Base-by-base conservation (phyloP, 37 sponge, comb jelly and placozoan species). In the Ianthella basta region DNA sequence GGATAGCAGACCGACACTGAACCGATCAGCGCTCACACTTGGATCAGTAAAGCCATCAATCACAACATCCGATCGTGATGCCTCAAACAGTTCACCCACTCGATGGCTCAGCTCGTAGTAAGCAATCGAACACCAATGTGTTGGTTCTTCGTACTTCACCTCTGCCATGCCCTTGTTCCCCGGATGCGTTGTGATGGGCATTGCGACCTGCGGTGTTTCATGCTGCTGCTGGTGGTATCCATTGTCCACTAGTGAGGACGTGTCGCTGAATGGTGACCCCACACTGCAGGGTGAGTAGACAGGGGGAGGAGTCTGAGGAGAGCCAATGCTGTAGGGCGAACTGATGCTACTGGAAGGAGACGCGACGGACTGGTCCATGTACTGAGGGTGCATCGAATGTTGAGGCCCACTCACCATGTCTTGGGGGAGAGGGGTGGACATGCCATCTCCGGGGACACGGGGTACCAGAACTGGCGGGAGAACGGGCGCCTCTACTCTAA, bases 21-120 rank as follows among this genome's bases (percentile, higher is more conserved):
- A 88, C n/a, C 88, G 82, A 55, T 59, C 88, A 21, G 67, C 68
- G 38, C 72, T 88, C 57, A 55, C 54, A 56, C 79, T 83, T 1
- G 88, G 88, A 35, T 88, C 88, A 41, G 88, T 88, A 56, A 83
- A 88, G 0, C 88, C 88, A 36, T 88, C 88, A 0, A 88, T 82
- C 21, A 68, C 61, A 21, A 88, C 66, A 67, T 56, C 72, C 23
- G 54, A 59, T 32, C 80, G 61, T 14, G 78, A 63, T 20, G 81
- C 81, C 21, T 80, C 27, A 80, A 80, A 80, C 16, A 25, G 23
- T 36, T 88, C 88, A 16, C 88, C 88, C 14, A 88, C 80, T 29
- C 68, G 72, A 5, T 16, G 15, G 32, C 72, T 81, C 15, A 88
- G 88, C 67, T 88, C 88, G 36, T 81, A 88, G 78, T 88, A 88